Percentiles rank a stretch among this genome's conserved stretches.
These are phyloP conservation scores for Erebia epiphron DNA, from an alignment of 2,888 invertebrate species.

Conservation along the genomic window DNA sequence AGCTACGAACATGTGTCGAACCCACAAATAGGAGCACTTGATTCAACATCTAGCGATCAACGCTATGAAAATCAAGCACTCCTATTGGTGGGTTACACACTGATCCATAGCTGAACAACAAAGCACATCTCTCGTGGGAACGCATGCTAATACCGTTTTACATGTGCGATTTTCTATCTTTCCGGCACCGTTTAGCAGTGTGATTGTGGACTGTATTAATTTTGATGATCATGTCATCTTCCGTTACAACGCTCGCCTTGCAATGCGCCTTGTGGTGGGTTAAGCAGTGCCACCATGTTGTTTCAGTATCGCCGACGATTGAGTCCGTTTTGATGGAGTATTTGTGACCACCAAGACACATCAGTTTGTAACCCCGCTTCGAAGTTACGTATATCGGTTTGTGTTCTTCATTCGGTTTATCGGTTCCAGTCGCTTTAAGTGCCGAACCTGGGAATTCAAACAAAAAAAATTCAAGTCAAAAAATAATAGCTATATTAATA, in stretches of 20 bases:
- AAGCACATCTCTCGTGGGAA: too few species aligned
- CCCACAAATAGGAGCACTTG: too few species aligned
- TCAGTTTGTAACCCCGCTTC: neutral
- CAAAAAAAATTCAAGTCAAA: too few species aligned
- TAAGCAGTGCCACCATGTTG: neutral
- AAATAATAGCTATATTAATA: too few species aligned
- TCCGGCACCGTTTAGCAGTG: neutral
- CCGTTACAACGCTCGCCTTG: neutral
- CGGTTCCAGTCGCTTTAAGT: neutral
- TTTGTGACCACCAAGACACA: neutral
- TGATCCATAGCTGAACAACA: too few species aligned
- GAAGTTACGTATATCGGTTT: neutral
- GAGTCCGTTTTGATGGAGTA: conserved; percentile 5
- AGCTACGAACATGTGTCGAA: too few species aligned
- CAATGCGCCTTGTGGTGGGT: neutral
- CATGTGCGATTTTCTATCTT: neutral
- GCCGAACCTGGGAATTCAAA: neutral
- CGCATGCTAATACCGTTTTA: too few species aligned
- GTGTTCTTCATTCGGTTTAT: neutral
- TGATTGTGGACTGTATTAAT: neutral
- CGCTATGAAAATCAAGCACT: too few species aligned
- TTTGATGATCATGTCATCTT: neutral
- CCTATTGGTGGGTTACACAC: too few species aligned
- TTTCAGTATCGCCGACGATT: neutral
- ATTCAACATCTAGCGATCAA: too few species aligned